Base-by-base conservation (phyloP, 2,888 invertebrate species). In the Lordiphosa fenestrarum region DNA sequence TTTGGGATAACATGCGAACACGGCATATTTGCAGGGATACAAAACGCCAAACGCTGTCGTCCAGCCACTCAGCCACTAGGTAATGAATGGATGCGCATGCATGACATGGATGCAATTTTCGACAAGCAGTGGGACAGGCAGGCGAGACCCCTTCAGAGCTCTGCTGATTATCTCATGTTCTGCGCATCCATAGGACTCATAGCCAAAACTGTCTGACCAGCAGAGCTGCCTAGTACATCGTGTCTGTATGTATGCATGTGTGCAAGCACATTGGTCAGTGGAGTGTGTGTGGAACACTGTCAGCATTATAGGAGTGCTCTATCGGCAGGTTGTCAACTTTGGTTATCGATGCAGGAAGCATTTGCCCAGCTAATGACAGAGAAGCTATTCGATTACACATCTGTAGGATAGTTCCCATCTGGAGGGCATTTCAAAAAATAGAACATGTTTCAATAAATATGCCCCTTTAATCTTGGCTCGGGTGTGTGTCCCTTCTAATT, bases 1-100 rank as follows among this genome's bases (percentile, higher is more conserved):
- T 82, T 81, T 82, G 74, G 81, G 85, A 84, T 84, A 83, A 83
- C 81, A 84, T 74, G 85, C 83, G 72, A 78, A 83, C 81, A 81
- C 76, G 81, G 80, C 83, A 74, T 78, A 80, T 77, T 78, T 81
- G 82, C 78, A 61, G 75, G 74, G 82, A 70, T 84, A 82, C 84
- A 80, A 80, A 84, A 84, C 78, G 84, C 84, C 77, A 76, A 78
- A 83, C 66, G 64, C 69, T 80, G 84, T 78, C 73, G 72, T 80
- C 84, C 74, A 63, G 69, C 69, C 73, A 71, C 68, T 75, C 71
- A 73, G 73, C 64, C 66, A 66, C 53, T 67, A 57, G 81, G 83
- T 76, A 75, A 73, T 84, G 84, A 71, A 74, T 80, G 84, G 74
- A 73, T 76, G 82, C 71, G 82, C 71, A 67, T 74, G 84, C 80